Evolutionary conservation across 2,113 vertebrate genomes (phyloP), one percentile per base, ranked within the genome.

Genomic region (Actenoides lindsayi): DNA sequence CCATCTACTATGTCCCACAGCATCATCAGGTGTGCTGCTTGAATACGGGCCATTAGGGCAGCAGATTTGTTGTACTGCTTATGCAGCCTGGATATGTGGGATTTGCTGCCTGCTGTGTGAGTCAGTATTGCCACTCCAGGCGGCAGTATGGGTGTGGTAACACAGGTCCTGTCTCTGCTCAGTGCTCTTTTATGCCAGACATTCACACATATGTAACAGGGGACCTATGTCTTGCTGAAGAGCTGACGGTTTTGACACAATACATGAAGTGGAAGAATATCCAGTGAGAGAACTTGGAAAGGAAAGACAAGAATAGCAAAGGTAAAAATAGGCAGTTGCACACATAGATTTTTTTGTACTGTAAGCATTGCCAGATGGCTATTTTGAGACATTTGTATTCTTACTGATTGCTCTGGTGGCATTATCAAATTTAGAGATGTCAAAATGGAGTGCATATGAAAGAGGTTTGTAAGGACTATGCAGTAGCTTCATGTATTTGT

Each of bases 231-330:
- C 69, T 87, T 69, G 20, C 53, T 76, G 35, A 93, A 68, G 37
- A 83, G 62, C 54, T 87, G 74, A 68, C 50, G 35, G 33, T 71
- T 89, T 70, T 87, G 59, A 76, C n/a, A 78, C 48, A 71, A 53
- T 37, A 60, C 33, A 88, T 73, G 70, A 87, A 62, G 39, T 84
- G 53, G 67, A 48, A 93, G 57, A 94, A 74, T 50, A 90, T 83
- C 50, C 63, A 74, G 46, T 50, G 20, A 59, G 90, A 90, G 87
- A 96, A 96, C 94, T 46, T 9, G 50, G 63, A 90, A 93, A 88
- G 95, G 84, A 93, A 95, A 79, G 64, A 90, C 25, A 54, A 90
- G 63, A 91, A 91, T 50, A 95, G 60, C 81, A 85, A 77, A 87
- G 83, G 65, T 80, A 85, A 83, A 87, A 95, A 3, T 50, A 85